These are phyloP conservation scores for Meliscaeva auricollis DNA, from an alignment of 2,888 invertebrate species.

Conservation along the genomic window DNA sequence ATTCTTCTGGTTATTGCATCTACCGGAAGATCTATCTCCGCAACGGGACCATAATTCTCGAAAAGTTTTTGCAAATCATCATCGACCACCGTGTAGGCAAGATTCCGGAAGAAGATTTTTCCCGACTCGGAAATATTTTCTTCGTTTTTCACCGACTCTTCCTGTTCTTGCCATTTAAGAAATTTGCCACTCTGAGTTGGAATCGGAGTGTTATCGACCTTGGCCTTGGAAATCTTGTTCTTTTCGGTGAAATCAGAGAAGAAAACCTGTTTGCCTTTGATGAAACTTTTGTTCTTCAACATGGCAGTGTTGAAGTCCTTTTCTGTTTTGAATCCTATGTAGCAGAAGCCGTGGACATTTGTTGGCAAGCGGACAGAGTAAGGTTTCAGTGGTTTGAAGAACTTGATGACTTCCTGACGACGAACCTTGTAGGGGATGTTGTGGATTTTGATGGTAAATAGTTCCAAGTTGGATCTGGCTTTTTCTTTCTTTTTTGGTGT, in stretches of 20 bases:
- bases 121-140: conserved; percentile 96
- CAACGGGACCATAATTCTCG: conserved; percentile 93
- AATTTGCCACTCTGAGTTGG: conserved; percentile 77
- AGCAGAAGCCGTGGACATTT: conserved; percentile 93
- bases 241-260: conserved; percentile 85
- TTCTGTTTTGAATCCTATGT: conserved; percentile 94
- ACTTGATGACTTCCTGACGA: conserved; percentile 93
- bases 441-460: conserved; percentile 89
- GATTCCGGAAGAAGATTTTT: conserved; percentile 95
- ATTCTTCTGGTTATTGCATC: conserved; percentile 91
- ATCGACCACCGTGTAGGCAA: conserved; percentile 94
- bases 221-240: conserved; percentile 82
- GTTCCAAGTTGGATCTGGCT: conserved; percentile 79
- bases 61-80: conserved; percentile 93
- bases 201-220: conserved; percentile 65
- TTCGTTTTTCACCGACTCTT: conserved; percentile 88
- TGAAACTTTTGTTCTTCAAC: conserved; percentile 93
- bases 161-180: conserved; percentile 87
- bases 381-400: conserved; percentile 92
- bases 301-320: conserved; percentile 92
- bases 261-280: conserved; percentile 88
- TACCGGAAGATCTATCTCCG: conserved; percentile 95
- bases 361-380: conserved; percentile 92
- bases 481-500: conserved; percentile 81
- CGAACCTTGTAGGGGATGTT: conserved; percentile 91